Evolutionary conservation across 2,888 invertebrate genomes (phyloP), one percentile per base, ranked within the genome.

Genomic region (Microdon myrmicae): DNA sequence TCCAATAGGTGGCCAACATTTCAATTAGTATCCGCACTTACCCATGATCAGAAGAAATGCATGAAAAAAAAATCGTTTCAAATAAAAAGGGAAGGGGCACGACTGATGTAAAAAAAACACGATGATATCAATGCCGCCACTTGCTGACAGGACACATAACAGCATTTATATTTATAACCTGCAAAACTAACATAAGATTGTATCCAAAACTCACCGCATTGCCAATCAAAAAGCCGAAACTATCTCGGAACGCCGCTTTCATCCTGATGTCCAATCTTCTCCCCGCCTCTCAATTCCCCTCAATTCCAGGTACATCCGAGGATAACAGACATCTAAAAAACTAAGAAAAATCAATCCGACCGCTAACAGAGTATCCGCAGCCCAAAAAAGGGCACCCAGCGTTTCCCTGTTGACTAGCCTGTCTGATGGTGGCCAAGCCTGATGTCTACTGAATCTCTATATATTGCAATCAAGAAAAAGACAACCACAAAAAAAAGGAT

Each of bases 151-250:
- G 20, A 44, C 29, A 35, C 19, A 39, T 41, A 56, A 34, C 37
- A 51, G 23, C 29, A 32, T 47, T 56, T 58, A 58, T 58, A 53
- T 58, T 58, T 64, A 56, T 64, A 53, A 51, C 51, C 49, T 56
- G 56, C 49, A 55, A 64, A 61, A 44, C 14, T 41, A 25, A 47
- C 31, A 17, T 31, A 34, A 31, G 51, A 51, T 41, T 41, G 12
- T 51, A 61, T 45, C 56, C 43, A 34, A 58, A 53, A 14, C 44
- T 54, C 59, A 48, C 66, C 59, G 59, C 59, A 66, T 44, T 66
- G 66, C 66, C 66, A 66, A 66, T 66, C 66, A 66, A 66, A 59
- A 20, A 25, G 48, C 23, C 38, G 54, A 58, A 58, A 64, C 56
- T 64, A 51, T 66, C 39, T 66, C 48, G 54, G 59, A 23, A 43